Evolutionary conservation across 1,140 invertebrate species (phyloP).

Genomic region (Pemphigus obesinymphae): DNA sequence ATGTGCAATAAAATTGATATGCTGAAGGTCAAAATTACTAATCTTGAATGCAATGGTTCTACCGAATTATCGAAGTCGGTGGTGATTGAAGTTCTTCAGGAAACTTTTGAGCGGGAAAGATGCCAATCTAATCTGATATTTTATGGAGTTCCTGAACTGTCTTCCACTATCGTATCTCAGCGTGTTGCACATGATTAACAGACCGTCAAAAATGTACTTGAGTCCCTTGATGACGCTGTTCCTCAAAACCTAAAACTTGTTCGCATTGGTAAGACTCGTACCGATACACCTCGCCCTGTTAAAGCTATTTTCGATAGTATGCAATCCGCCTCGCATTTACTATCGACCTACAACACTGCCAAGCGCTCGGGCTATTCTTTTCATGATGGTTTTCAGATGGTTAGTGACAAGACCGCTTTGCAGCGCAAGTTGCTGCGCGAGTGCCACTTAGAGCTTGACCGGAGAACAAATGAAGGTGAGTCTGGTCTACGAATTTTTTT

Average conservation of each 20-base stretch:
- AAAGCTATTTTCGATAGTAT: not conserved
- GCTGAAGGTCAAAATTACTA: not conserved
- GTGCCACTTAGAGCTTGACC: not conserved
- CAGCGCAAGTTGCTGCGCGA: not conserved
- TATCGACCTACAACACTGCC: not conserved
- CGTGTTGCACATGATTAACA: not conserved
- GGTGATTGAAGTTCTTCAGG: not conserved
- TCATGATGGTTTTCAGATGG: not conserved
- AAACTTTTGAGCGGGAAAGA: not conserved
- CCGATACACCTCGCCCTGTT: not conserved
- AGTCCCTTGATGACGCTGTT: not conserved
- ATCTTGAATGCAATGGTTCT: not conserved
- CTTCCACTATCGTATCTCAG: not conserved
- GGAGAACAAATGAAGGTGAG: not conserved
- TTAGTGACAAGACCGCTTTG: not conserved
- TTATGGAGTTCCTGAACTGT: not conserved
- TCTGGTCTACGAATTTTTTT: not conserved
- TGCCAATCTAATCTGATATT: not conserved
- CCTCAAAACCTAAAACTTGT: not conserved
- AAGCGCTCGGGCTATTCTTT: not conserved
- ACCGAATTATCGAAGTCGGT: not conserved
- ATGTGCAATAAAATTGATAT: not conserved
- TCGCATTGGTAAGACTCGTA: not conserved
- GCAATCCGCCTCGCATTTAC: not conserved
- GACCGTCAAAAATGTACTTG: not conserved